Conservation (phyloP, 2,888 invertebrate species). For the Elmis aenea region DNA sequence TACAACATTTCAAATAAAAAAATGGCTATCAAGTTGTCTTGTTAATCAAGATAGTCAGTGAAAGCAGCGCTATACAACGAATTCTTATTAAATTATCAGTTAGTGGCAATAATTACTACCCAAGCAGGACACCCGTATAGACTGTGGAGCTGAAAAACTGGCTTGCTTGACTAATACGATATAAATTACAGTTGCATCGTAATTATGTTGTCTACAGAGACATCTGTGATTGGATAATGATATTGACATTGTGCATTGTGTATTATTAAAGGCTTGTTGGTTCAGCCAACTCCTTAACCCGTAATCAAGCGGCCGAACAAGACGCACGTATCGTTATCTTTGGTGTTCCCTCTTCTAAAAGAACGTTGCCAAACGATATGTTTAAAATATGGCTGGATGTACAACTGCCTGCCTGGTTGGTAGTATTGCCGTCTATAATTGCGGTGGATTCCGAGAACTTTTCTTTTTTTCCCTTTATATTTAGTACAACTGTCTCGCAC, state of each 20-base stretch:
- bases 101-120: slow-evolving; percentile 36
- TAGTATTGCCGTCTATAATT: no score
- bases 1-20: no score
- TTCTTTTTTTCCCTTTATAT: no score
- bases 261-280: slow-evolving; percentile 44
- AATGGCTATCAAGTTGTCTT: slow-evolving; percentile 10
- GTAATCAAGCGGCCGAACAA: no score
- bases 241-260: slow-evolving; percentile 46
- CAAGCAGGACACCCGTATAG: slow-evolving; percentile 35
- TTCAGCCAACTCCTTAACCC: slow-evolving; percentile 22
- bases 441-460: no score
- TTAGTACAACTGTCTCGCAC: no score
- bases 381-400: no score
- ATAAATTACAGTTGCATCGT: slow-evolving; percentile 44
- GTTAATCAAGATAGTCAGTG: slow-evolving; percentile 15
- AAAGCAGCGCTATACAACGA: slow-evolving; percentile 22
- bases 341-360: no score
- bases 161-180: slow-evolving; percentile 42
- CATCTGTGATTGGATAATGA: slow-evolving; percentile 49
- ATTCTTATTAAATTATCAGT: slow-evolving; percentile 40
- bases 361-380: no score
- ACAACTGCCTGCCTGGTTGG: no score
- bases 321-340: no score
- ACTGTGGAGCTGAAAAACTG: slow-evolving; percentile 31
- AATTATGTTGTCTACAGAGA: slow-evolving; percentile 47